Evolutionary conservation across 2,113 vertebrate species (phyloP), one percentile per base, ranked within the genome.

Genomic region (Ceratotherium simum): DNA sequence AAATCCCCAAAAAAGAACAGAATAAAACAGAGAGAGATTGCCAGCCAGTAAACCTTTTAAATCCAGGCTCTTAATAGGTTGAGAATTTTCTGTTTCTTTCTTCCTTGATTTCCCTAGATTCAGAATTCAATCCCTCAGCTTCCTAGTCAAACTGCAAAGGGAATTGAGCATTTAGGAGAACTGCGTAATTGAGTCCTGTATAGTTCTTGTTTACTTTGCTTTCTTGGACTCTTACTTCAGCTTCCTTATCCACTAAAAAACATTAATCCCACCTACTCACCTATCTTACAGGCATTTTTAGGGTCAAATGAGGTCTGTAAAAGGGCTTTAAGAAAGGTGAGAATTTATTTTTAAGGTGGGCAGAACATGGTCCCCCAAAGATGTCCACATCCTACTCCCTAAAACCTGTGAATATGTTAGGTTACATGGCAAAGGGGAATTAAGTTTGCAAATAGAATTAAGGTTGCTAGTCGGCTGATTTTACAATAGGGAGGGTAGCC

Each of bases 1-100:
- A 31, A 72, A 51, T 62, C 46, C 17, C 56, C 51, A 14, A 46
- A 81, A 21, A 64, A 80, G 17, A 51, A n/a, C 5, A 76, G 48
- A 87, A 90, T 75, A 58, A 90, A 70, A 69, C 46, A 87, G 42
- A 93, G 29, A 85, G 16, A 18, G 51, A 33, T 29, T 73, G 20
- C 42, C 69, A 31, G 62, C n/a, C 58, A 29, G 17, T 51, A 75
- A 84, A 93, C 46, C 36, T 97, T 96, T 86, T 18, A 88, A 87
- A 91, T 56, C 36, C 14, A 62, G 14, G 21, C 75, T 82, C 10
- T 96, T 91, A n/a, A 16, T 56, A 76, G n/a, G 51, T 72, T 87
- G 20, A 62, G 39, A 25, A 88, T 51, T 96, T 95, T 60, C 81
- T 67, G 2, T 89, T 94, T 96, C 76, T 92, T 95, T 85, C 62